These are phyloP conservation scores for Daubentonia madagascariensis DNA, from an alignment of 2,113 vertebrate species.

Conservation along the genomic window DNA sequence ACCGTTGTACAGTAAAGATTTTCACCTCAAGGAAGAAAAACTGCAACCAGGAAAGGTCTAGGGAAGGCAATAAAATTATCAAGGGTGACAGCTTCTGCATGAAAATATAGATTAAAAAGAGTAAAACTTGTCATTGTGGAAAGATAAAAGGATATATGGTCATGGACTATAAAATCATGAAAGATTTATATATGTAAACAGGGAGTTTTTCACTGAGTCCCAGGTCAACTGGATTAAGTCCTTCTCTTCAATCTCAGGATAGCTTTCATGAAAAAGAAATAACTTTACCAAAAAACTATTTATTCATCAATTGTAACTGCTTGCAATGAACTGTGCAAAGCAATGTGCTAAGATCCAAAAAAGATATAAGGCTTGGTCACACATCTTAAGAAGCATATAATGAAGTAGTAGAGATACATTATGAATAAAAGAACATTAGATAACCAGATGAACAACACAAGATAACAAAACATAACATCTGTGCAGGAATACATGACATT, in stretches of 20 bases:
- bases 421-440: conserved; percentile 28
- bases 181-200: background rate
- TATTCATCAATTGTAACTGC: background rate
- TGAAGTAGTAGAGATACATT: background rate
- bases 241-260: background rate
- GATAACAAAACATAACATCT: background rate
- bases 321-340: background rate
- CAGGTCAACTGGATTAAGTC: conserved; percentile 3
- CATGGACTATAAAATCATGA: background rate
- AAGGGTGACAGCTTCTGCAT: conserved; percentile 1
- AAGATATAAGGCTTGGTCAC: background rate
- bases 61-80: conserved; percentile 34
- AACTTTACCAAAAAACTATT: conserved; percentile 1
- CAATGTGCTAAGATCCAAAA: background rate
- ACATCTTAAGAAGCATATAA: background rate
- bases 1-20: background rate
- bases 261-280: conserved; percentile 11
- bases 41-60: background rate
- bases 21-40: conserved; percentile 37
- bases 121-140: background rate
- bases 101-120: conserved; percentile 26
- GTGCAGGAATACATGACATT: background rate
- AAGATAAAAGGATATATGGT: background rate
- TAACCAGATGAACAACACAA: background rate
- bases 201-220: background rate